Evolutionary conservation across 1,140 invertebrate genomes (phyloP).

Genomic region (Bombus consobrinus): DNA sequence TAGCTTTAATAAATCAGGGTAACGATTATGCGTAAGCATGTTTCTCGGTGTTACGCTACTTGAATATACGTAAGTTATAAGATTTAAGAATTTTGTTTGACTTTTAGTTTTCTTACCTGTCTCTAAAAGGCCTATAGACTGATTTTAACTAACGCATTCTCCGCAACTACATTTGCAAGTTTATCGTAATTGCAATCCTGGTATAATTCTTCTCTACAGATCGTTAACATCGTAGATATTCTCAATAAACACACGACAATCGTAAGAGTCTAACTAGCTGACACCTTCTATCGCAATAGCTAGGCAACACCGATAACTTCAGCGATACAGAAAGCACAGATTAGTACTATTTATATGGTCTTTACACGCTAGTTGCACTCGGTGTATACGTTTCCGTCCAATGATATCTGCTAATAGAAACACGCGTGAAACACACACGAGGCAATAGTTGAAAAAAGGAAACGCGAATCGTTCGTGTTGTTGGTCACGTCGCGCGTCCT

Average conservation of each 20-base stretch:
- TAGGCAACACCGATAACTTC: neutral
- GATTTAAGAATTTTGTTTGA: too few relatives aligned
- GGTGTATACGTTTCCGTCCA: neutral
- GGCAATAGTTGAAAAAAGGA: neutral
- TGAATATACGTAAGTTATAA: too few relatives aligned
- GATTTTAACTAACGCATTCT: too few relatives aligned
- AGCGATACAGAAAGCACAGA: neutral
- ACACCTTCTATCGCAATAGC: too few relatives aligned
- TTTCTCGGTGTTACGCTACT: too few relatives aligned
- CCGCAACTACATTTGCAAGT: too few relatives aligned
- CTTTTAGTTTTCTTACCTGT: too few relatives aligned
- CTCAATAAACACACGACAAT: neutral
- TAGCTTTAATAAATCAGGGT: too few relatives aligned
- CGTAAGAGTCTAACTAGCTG: neutral
- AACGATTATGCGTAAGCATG: too few relatives aligned
- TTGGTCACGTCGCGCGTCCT: neutral
- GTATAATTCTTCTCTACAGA: neutral
- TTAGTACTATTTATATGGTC: conserved; percentile 4
- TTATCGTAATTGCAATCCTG: neutral
- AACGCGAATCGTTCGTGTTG: neutral
- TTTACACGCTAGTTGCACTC: conserved; percentile 7
- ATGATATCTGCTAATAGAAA: conserved; percentile 6
- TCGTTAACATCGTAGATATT: neutral
- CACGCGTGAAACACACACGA: neutral
- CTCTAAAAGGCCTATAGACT: too few relatives aligned